Percentiles rank a stretch among this genome's conserved stretches.
Conservation (phyloP, 1,140 invertebrate species). For the Drosophila sturtevanti region DNA sequence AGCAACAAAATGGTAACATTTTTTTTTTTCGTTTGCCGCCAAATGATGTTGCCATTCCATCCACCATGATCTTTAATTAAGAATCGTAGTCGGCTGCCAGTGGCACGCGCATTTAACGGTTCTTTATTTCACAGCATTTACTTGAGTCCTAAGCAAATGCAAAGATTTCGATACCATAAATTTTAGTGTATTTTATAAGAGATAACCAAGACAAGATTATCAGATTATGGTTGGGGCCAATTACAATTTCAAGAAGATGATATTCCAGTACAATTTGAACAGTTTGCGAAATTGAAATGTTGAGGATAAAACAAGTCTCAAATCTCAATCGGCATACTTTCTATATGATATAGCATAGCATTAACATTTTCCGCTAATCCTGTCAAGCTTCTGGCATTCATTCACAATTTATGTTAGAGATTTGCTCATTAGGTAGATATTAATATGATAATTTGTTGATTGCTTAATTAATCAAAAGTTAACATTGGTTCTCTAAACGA, state of each 20-base stretch:
- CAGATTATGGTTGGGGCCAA: constrained; percentile 46
- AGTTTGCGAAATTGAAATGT: constrained; percentile 55
- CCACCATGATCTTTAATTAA: constrained; percentile 58
- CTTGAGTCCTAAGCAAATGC: constrained; percentile 60
- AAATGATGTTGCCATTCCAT: constrained; percentile 22
- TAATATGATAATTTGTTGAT: constrained; percentile 25
- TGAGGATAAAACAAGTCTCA: constrained; percentile 42
- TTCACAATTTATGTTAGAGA: constrained; percentile 37
- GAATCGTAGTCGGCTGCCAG: constrained; percentile 10
- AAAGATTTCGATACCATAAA: constrained; percentile 60
- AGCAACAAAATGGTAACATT: constrained; percentile 32
- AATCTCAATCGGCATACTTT: constrained; percentile 18
- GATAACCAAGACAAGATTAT: constrained; percentile 62
- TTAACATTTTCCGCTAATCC: constrained; percentile 10
- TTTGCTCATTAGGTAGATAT: constrained; percentile 48
- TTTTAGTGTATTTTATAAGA: constrained; percentile 73
- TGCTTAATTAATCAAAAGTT: constrained; percentile 34
- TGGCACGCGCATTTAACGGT: constrained; percentile 68
- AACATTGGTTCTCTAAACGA: constrained; percentile 5
- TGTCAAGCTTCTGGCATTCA: constrained; percentile 31
- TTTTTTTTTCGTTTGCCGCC: constrained; percentile 30
- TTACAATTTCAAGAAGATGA: constrained; percentile 10
- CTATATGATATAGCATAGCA: neutral
- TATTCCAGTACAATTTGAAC: constrained; percentile 30
- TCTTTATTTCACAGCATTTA: constrained; percentile 26